Evolutionary conservation across 2,888 invertebrate species (phyloP).

Genomic region (Thera obeliscata): DNA sequence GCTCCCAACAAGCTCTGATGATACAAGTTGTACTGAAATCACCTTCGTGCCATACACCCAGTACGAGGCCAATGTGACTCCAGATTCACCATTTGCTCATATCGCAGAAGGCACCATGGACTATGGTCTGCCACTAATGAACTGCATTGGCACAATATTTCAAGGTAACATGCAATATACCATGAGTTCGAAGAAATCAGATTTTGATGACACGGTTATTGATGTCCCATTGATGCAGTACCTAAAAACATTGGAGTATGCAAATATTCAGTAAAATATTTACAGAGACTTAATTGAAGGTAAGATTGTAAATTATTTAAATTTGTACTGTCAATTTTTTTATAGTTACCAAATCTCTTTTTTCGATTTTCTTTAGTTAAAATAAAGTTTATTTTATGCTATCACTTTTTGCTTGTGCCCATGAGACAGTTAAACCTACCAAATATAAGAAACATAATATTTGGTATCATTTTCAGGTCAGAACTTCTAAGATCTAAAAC

Average conservation of each 20-base stretch:
- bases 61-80: not conserved
- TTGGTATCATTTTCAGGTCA: too few relatives aligned
- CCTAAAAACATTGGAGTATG: slow-evolving; percentile 5
- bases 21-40: not conserved
- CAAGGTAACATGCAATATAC: slow-evolving; percentile 2
- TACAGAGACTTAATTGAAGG: not conserved
- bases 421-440: too few relatives aligned
- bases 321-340: too few relatives aligned
- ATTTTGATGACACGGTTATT: not conserved
- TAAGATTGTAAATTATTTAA: not conserved
- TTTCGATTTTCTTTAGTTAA: too few relatives aligned
- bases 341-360: too few relatives aligned
- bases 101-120: slow-evolving; percentile 1
- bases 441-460: too few relatives aligned
- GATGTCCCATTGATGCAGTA: slow-evolving; percentile 12
- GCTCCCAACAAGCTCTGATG: not conserved
- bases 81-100: slow-evolving; percentile 15
- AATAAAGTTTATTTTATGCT: too few relatives aligned
- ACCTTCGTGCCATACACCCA: slow-evolving; percentile 16
- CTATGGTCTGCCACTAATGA: slow-evolving; percentile 24
- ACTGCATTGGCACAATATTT: slow-evolving; percentile 14
- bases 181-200: not conserved
- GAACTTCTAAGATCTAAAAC: too few relatives aligned
- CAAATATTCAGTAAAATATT: not conserved
- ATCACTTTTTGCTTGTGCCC: too few relatives aligned